Evolutionary conservation across 2,888 invertebrate genomes (phyloP), one percentile per base, ranked within the genome.

Genomic region (Microplitis deprimator): DNA sequence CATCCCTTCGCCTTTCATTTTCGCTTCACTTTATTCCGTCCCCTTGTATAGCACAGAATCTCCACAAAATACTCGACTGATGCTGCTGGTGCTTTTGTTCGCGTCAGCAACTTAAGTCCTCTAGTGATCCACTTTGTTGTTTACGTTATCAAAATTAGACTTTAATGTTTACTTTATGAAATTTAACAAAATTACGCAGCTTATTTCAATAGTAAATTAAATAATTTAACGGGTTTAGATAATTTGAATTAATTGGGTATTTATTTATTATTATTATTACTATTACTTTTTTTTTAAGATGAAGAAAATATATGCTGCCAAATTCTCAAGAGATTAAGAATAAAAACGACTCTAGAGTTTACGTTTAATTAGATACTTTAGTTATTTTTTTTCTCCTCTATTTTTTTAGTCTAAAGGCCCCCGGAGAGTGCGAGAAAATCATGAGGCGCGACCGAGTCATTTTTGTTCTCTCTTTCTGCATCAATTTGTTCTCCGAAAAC

Each of bases 361-460:
- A 86, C 84, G 87, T 89, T 89, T 89, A 89, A 89, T 89, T 89
- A 88, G 89, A 87, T 85, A 85, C 85, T 86, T 88, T 62, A 41
- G 61, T 62, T 62, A 39, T 50, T 17, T 86, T 87, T 88, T 86
- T 81, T 81, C 81, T 82, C 77, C 77, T 79, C 82, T 62, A 5
- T 59, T 72, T 78, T 29, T 80, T 77, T 79, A 80, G 79, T 20
- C 41, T 38, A 69, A 20, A 62, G 62, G 68, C 50, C 40, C 68
- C 16, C 81, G 79, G 87, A 86, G 87, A 85, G 82, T 84, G 82
- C 83, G 82, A 84, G 82, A 86, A 84, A 89, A 86, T 88, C 88
- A 88, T 85, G 88, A 87, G 84, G 84, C 88, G 85, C 76, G 75
- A 82, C 81, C 68, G 76, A 79, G 75, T 68, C 50, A 73, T 78